A percentile compares a stretch with the other conserved stretches of the same genome.
Conservation (phyloP, 2,888 invertebrate genomes). For the Meghimatium bilineatum region DNA sequence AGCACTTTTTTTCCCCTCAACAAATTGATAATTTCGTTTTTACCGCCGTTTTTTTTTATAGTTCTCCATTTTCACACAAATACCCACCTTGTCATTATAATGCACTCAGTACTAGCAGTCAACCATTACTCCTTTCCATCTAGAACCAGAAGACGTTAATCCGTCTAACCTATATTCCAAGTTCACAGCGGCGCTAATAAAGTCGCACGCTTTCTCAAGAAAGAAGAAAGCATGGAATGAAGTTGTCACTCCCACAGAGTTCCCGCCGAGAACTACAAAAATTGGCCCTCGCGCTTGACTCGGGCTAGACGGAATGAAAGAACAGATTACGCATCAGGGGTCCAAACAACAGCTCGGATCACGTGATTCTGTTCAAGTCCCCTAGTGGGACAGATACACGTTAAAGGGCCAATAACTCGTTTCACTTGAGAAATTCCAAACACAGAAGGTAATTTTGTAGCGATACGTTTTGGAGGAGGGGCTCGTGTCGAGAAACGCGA, state of each 20-base stretch:
- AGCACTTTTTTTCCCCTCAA: too few species aligned
- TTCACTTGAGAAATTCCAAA: conserved; percentile 7
- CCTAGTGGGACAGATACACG: conserved; percentile 37
- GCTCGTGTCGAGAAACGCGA: background rate
- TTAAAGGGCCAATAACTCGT: conserved; percentile 17
- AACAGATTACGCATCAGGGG: conserved; percentile 36
- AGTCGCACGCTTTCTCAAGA: background rate
- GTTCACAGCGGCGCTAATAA: conserved; percentile 11
- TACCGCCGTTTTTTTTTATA: background rate
- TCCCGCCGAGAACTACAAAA: conserved; percentile 19
- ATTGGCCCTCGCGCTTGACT: conserved; percentile 9
- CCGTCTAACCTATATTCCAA: background rate
- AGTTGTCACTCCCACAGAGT: conserved; percentile 7
- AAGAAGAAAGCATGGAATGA: background rate
- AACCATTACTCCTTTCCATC: background rate
- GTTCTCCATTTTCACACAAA: background rate
- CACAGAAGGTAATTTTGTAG: background rate
- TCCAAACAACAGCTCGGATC: conserved; percentile 24
- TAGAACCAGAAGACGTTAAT: background rate
- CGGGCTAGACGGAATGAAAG: conserved; percentile 41
- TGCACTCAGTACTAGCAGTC: background rate
- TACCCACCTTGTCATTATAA: background rate
- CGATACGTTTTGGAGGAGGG: background rate
- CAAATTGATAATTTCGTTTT: background rate
- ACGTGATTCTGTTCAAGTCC: conserved; percentile 29